Base-by-base conservation (phyloP, 92 coral and sea anemone genomes). In the Anthopleura xanthogrammica region DNA sequence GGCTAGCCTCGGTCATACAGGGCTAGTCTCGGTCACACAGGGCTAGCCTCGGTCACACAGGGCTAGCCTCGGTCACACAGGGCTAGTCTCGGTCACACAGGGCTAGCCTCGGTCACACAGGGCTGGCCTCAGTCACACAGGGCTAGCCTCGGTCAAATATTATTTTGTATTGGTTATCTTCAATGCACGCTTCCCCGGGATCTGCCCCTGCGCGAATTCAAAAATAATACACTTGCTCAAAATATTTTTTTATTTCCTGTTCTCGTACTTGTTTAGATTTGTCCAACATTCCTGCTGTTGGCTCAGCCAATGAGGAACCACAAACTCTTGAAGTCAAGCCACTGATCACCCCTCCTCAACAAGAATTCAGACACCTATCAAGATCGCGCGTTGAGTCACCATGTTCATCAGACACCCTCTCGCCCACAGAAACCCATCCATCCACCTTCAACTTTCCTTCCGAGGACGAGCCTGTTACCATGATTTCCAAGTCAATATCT, bases 381-480 rank as follows among this genome's bases (percentile, higher is more conserved):
- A 87, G 82, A 78, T 66, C 43, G 40, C 89, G 66, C 52, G 79
- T 83, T 1, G 87, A 79, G n/a, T 81, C 90, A 24, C 71, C 91
- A 79, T 64, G 77, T 72, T 83, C 85, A 29, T 52, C 85, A 55
- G 86, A 84, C 56, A 46, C 64, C 29, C 81, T 68, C 23, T 73
- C 80, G 5, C 88, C 77, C 52, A 68, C 79, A 20, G 90, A 87
- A 36, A 83, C 89, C 14, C 90, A 71, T 41, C 92, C 93, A n/a
- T 91, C 98, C 20, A 89, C 92, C 3, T 86, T 94, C 77, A 78
- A 88, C 57, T 94, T 94, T 81, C 98, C 92, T 0, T 89, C 95
- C 16, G 95, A 91, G 79, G 98, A 94, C 77, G 98, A 94, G 81
- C 98, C 98, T 7, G 98, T 94, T 60, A 94, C 98, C 8, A 91